Percentiles rank a stretch among this genome's conserved stretches.
Evolutionary conservation across 2,797 vertebrate species (phyloP).

Genomic region (Adrianichthys oophorus): DNA sequence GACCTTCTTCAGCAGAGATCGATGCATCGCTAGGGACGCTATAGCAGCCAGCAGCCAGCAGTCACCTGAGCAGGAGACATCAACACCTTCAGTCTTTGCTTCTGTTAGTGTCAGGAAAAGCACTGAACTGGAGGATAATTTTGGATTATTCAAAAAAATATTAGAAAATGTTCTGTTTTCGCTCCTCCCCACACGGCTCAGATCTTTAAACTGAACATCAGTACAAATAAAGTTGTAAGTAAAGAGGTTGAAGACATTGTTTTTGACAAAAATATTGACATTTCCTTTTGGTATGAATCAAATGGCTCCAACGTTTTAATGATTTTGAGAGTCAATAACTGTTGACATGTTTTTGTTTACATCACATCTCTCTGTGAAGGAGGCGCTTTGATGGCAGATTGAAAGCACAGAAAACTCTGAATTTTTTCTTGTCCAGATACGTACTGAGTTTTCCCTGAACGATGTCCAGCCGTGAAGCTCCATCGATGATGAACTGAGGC

Average conservation of each 20-base stretch:
- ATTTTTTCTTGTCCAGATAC: constrained; percentile 16
- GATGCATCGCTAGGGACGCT: constrained; percentile 71
- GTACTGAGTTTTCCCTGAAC: constrained; percentile 76
- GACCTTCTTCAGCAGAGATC: constrained; percentile 70
- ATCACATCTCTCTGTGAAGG: not conserved
- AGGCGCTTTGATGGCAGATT: not conserved
- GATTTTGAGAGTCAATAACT: not conserved
- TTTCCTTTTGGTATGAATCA: too few relatives aligned
- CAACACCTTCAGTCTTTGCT: not conserved
- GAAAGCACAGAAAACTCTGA: not conserved
- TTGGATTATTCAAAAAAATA: too few relatives aligned
- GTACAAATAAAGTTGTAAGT: too few relatives aligned
- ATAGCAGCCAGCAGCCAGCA: constrained; percentile 83
- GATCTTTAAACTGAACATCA: too few relatives aligned
- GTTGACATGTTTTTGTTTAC: not conserved
- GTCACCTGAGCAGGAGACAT: constrained; percentile 60
- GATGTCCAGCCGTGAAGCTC: constrained; percentile 75
- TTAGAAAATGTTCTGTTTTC: too few relatives aligned
- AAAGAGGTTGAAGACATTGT: too few relatives aligned
- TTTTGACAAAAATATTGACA: too few relatives aligned
- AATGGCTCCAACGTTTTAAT: too few relatives aligned
- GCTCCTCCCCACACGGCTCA: too few relatives aligned
- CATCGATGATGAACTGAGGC: constrained; percentile 73
- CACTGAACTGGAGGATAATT: too few relatives aligned
- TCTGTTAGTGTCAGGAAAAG: too few relatives aligned